phyloP scores from a whole-genome alignment of 1,140 invertebrate species.

The Acromyrmex charruanus region DNA sequence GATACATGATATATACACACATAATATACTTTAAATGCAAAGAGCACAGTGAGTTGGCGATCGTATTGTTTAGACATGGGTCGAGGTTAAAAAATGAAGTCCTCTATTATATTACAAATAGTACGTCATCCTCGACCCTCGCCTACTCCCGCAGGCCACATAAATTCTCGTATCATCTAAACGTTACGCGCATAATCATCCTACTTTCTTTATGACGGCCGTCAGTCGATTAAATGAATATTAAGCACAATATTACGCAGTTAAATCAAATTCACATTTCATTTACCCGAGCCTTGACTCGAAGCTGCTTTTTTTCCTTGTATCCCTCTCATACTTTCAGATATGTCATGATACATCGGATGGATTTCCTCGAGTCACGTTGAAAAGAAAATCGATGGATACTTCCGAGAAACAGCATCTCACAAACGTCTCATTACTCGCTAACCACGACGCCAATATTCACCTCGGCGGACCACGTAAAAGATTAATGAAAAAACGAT shows the following conservation, averaged over 20 bases:
- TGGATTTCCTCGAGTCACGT: neutral
- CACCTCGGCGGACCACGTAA: neutral
- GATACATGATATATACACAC: neutral
- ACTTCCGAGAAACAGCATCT: constrained; percentile 3
- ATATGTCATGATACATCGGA: neutral
- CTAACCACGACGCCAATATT: neutral
- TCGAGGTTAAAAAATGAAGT: constrained; percentile 38
- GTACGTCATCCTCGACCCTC: constrained; percentile 32
- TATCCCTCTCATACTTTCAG: constrained; percentile 1
- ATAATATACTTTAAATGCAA: neutral
- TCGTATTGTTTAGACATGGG: constrained; percentile 1
- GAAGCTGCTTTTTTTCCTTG: neutral
- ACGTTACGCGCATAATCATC: constrained; percentile 28
- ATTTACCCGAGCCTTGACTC: neutral
- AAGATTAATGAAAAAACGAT: constrained; percentile 59
- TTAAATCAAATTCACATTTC: constrained; percentile 3
- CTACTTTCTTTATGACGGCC: constrained; percentile 4
- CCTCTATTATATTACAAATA: constrained; percentile 54
- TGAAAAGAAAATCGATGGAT: constrained; percentile 8
- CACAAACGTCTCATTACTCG: neutral
- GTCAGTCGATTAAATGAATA: constrained; percentile 46
- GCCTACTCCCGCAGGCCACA: constrained; percentile 32
- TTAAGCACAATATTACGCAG: constrained; percentile 3
- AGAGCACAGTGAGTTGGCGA: neutral
- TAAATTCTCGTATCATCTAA: constrained; percentile 30